Conservation (phyloP, 35 echinoderm and acorn worm species). For the Lytechinus variegatus region DNA sequence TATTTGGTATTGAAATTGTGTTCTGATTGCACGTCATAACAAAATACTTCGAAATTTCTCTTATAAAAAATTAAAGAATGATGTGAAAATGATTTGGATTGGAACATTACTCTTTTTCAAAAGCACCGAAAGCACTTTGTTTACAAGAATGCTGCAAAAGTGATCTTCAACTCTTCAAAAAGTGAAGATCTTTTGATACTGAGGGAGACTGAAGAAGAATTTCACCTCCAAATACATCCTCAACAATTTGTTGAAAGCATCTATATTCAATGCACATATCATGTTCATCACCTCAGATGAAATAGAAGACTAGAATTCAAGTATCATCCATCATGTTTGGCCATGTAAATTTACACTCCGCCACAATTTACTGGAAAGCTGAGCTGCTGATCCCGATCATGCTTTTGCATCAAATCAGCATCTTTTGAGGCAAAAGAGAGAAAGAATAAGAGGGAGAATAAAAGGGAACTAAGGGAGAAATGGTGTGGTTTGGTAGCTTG, state of each 20-base stretch:
- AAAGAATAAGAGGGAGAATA: neutral
- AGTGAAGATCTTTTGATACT: neutral
- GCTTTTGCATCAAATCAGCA: conserved; percentile 5
- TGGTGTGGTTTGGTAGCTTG: neutral
- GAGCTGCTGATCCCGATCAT: neutral
- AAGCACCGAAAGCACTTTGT: neutral
- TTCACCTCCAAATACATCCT: neutral
- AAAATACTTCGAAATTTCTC: neutral
- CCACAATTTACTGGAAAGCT: neutral
- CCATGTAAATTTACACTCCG: conserved; percentile 3
- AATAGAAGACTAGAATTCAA: neutral
- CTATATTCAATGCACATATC: neutral
- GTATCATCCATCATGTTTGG: neutral
- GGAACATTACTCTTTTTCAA: neutral
- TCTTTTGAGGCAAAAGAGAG: neutral
- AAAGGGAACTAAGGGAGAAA: neutral
- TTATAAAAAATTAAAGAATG: neutral
- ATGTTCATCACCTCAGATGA: neutral
- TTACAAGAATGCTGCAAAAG: neutral
- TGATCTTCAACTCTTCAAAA: neutral
- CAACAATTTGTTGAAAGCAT: neutral
- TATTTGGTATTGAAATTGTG: too few relatives aligned
- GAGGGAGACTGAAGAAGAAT: neutral
- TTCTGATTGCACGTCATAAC: neutral
- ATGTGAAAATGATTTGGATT: neutral